Base-by-base conservation (phyloP, 2,797 vertebrate genomes). In the Danio kyathit region DNA sequence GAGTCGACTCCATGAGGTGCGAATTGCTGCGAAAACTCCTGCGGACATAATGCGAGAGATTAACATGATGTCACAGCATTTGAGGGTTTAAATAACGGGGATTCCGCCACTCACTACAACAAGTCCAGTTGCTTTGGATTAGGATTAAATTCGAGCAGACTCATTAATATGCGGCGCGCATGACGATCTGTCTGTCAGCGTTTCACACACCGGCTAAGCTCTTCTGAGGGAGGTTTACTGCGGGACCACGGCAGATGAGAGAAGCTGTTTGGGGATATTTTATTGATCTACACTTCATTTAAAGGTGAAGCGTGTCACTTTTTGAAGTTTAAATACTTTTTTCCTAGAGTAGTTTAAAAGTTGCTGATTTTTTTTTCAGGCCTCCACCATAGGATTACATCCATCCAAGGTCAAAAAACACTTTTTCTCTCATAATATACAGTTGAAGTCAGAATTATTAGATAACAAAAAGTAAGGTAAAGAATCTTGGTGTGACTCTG, bases 51-150 rank as follows among this genome's bases (percentile, higher is more conserved):
- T 49, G n/a, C 9, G 12, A 70, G 29, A 49, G 51, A 59, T 56
- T 77, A 43, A 41, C 17, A 41, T 79, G 66, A 79, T 79, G 56
- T 79, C 76, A 79, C 56, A 43, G 19, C 56, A 60, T 49, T 40
- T 46, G 76, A 2, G 21, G 54, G 56, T 71, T 71, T 70, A 51
- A 79, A 71, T 52, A 56, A 70, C 38, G 38, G 76, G 76, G 76
- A 79, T 70, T 79, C 66, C 74, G 4, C 29, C 66, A 21, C 76
- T 61, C 56, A 41, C 6, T 66, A 21, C 13, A 29, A 19, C 7
- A 14, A 14, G 44, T 61, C 66, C 29, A 29, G 66, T 60, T 40
- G 8, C 46, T 71, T 71, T 51, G 17, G 66, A 79, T 79, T 71
- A 60, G 66, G 66, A 79, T 79, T 79, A 79, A 70, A 79, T 16